Conservation (phyloP, 2,797 vertebrate genomes). For the Tympanoctomys barrerae region DNA sequence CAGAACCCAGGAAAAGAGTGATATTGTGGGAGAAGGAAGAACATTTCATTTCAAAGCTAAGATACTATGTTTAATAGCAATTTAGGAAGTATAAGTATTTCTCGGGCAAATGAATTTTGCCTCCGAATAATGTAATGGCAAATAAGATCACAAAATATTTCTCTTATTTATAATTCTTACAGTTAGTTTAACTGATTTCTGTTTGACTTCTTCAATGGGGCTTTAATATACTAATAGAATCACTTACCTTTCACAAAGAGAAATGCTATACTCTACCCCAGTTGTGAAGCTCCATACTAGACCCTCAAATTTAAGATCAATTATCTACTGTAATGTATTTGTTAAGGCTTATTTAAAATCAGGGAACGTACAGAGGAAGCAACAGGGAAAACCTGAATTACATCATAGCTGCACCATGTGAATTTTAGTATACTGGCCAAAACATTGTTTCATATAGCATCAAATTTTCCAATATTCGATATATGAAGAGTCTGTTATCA, state of each 20-base stretch:
- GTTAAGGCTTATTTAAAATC: not conserved
- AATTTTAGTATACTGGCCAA: not conserved
- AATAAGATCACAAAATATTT: not conserved
- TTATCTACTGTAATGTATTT: not conserved
- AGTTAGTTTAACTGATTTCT: slow-evolving; percentile 51
- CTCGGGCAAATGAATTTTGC: not conserved
- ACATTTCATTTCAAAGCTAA: not conserved
- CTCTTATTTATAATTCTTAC: slow-evolving; percentile 15
- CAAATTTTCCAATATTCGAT: not conserved
- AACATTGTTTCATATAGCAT: not conserved
- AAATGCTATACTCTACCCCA: not conserved
- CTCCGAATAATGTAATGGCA: slow-evolving; percentile 12
- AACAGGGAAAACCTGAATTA: not conserved
- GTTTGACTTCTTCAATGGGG: not conserved
- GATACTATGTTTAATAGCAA: not conserved
- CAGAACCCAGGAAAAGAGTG: not conserved
- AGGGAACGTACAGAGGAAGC: not conserved
- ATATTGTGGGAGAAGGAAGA: not conserved
- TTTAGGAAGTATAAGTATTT: slow-evolving; percentile 2
- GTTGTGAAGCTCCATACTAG: not conserved
- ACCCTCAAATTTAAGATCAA: not conserved
- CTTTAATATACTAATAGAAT: slow-evolving; percentile 40
- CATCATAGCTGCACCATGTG: not conserved
- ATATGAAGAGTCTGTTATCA: not conserved
- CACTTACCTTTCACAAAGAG: not conserved